Evolutionary conservation across 2,888 invertebrate genomes (phyloP), one percentile per base, ranked within the genome.

Genomic region (Spicauda simplicius): DNA sequence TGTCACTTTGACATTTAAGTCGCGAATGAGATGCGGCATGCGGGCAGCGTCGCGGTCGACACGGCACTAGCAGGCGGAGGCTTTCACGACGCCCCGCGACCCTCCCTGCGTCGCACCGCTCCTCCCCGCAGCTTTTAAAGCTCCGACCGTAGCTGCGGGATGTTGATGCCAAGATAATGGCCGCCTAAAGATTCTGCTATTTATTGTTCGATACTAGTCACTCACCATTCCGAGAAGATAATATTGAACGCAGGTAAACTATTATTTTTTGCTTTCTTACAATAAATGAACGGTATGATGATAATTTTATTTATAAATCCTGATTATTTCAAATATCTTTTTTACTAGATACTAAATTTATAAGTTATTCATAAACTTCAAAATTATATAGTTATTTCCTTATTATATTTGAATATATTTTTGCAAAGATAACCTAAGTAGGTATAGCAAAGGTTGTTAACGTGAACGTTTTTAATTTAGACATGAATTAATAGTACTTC

Each of bases 111-210:
- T 73, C 76, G 71, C 78, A 72, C 71, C 77, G 77, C 77, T 81
- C 85, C 81, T 81, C 81, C 83, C 84, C 88, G 85, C 84, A 88
- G 82, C 88, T 87, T 88, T 86, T 76, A 89, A 87, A 88, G 90
- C 91, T 90, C 87, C 87, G 84, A 81, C 85, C 85, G 80, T 82
- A 80, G 83, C 85, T 84, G 86, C 86, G 84, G 87, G 89, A 88
- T 89, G 91, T 90, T 91, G 90, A 88, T 90, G 83, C 87, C 81
- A 80, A 88, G 91, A 91, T 92, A 91, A 92, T 90, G 87, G 89
- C 87, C 84, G 85, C 86, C 86, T 86, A 86, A 87, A 88, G 88
- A 89, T 87, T 90, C 84, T 84, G 84, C 88, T 90, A 91, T 90
- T 90, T 91, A 90, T 91, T 90, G 88, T 91, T 88, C 85, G 82